These are phyloP conservation scores for Lycia hirtaria DNA, from an alignment of 2,888 invertebrate species.

Conservation along the genomic window DNA sequence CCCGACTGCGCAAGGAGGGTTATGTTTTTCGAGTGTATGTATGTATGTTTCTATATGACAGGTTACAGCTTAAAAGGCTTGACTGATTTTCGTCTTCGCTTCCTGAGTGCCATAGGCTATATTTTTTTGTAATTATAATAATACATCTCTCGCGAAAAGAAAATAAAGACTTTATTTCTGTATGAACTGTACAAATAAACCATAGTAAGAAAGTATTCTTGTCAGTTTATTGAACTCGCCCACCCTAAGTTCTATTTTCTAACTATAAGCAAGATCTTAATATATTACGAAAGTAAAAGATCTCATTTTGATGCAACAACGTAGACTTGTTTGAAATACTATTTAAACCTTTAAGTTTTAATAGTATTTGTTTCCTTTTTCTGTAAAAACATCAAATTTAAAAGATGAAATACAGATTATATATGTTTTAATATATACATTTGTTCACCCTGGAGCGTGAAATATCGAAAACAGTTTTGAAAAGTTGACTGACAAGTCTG, in stretches of 20 bases:
- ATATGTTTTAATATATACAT: no score
- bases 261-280: constrained; percentile 7
- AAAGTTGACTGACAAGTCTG: background rate
- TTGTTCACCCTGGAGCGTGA: background rate
- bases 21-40: no score
- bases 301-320: no score
- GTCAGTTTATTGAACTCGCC: constrained; percentile 8
- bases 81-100: no score
- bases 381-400: background rate
- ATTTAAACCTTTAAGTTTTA: background rate
- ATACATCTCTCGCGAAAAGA: background rate
- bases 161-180: background rate
- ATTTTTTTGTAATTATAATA: no score
- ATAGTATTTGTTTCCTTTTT: background rate
- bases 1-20: background rate
- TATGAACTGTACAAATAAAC: background rate
- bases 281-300: background rate
- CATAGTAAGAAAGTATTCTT: background rate
- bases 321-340: background rate
- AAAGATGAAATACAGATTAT: background rate
- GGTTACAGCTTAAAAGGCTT: no score
- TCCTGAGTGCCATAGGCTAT: no score
- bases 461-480: background rate
- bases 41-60: no score
- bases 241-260: constrained; percentile 14